Base-by-base conservation (phyloP, 2,113 vertebrate species). In the Nothobranchius kuhntae region DNA sequence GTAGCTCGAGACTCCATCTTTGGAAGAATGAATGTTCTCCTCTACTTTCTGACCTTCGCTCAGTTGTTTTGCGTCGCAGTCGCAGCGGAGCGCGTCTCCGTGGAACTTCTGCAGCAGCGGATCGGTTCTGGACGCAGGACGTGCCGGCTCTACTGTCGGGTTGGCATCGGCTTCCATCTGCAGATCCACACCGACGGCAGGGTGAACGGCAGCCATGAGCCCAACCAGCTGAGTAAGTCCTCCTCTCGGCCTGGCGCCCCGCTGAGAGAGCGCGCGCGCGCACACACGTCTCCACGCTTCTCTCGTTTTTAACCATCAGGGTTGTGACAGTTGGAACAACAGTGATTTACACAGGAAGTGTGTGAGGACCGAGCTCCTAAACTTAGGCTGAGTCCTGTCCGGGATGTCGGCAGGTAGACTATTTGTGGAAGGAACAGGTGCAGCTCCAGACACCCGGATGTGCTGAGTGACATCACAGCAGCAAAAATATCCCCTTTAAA, bases 151-250 rank as follows among this genome's bases (percentile, higher is more conserved):
- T 98, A 96, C 87, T 97, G 97, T 83, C 89, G 96, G 80, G 97
- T 96, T 71, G 96, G 97, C 89, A 98, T 99, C 87, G 97, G 97
- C 21, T 99, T 98, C 92, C 97, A 98, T 70, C 95, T 99, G 54
- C 96, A 98, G 93, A 95, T 99, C 85, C 95, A 98, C 87, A 93
- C 95, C 71, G 96, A 96, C 90, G 97, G 97, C 80, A 94, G 92
- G 89, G 96, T 99, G 73, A 98, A 97, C 87, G 97, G 97, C 71
- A 97, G 96, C 82, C 97, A 99, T 80, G 94, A 95, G 82, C 93
- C 95, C 71, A 94, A 88, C 83, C 91, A 87, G 67, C 92, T 98
- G 89, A 98, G 97, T 99, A 92, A 96, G 97, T 96, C 75, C 9
- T 53, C 44, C 54, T 51, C 60, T 13, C 30, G 21, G 42, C 35